A percentile compares a stretch with the other conserved stretches of the same genome.
Conservation (phyloP, 2,113 vertebrate genomes). For the Passer domesticus region DNA sequence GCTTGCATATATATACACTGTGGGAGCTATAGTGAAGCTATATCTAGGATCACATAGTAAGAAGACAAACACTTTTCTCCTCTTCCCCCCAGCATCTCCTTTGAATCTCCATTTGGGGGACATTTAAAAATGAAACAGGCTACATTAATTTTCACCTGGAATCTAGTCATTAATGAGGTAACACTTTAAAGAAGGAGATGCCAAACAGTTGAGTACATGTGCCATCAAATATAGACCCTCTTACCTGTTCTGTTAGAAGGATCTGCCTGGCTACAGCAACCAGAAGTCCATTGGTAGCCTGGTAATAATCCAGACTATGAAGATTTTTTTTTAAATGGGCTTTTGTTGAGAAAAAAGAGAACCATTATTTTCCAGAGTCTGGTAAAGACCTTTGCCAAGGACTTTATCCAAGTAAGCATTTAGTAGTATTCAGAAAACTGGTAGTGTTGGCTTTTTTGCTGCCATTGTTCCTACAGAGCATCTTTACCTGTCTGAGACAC, state of each 20-base stretch:
- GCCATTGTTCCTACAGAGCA: background rate
- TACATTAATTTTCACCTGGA: constrained; percentile 26
- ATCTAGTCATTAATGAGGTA: background rate
- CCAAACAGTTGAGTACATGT: background rate
- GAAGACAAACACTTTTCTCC: background rate
- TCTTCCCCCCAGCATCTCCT: background rate
- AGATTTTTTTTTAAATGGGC: background rate
- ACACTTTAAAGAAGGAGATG: background rate
- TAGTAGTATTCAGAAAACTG: background rate
- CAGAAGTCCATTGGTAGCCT: background rate
- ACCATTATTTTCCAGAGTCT: background rate
- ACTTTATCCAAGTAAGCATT: background rate
- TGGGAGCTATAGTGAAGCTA: background rate
- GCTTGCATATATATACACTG: background rate
- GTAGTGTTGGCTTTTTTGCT: background rate
- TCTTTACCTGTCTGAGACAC: background rate
- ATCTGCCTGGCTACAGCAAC: background rate
- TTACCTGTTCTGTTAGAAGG: background rate
- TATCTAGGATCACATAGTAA: background rate
- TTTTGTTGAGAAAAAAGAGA: background rate
- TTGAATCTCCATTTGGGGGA: background rate
- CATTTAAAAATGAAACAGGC: background rate
- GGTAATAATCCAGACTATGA: background rate
- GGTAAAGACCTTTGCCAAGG: background rate
- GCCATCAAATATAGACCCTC: background rate